A percentile compares a stretch with the other conserved stretches of the same genome.
Evolutionary conservation across 2,797 vertebrate species (phyloP).

Genomic region (Cuniculus paca): DNA sequence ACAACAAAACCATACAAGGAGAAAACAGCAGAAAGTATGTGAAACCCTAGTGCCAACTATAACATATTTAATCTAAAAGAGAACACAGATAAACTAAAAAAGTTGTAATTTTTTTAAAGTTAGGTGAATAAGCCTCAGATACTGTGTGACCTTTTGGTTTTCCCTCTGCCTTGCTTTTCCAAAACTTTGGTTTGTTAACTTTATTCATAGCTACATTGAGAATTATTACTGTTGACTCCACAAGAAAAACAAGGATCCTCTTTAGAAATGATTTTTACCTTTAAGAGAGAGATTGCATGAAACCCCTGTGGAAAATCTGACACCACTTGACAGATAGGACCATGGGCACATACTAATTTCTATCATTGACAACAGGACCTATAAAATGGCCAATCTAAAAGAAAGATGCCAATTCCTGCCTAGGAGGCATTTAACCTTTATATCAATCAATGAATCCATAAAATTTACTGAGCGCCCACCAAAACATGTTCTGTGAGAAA

Average conservation of each 20-base stretch:
- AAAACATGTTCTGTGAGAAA: not conserved
- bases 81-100: not conserved
- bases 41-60: constrained; percentile 72
- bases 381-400: not conserved
- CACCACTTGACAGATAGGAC: not conserved
- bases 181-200: constrained; percentile 50
- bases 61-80: constrained; percentile 44
- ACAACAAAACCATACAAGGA: constrained; percentile 74
- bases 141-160: constrained; percentile 3
- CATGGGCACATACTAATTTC: not conserved
- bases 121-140: not conserved
- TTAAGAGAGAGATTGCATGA: not conserved
- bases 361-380: not conserved
- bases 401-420: not conserved
- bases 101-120: not conserved
- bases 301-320: not conserved
- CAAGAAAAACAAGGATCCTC: constrained; percentile 34
- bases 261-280: constrained; percentile 42
- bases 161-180: constrained; percentile 60
- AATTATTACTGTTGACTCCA: constrained; percentile 46
- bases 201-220: not conserved
- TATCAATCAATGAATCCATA: not conserved
- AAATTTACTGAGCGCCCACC: not conserved
- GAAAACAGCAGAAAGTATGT: constrained; percentile 78
- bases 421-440: not conserved